A percentile compares a stretch with the other conserved stretches of the same genome.
phyloP scores from a whole-genome alignment of 2,797 vertebrate genomes.

The Mormyrus proboscirostris region DNA sequence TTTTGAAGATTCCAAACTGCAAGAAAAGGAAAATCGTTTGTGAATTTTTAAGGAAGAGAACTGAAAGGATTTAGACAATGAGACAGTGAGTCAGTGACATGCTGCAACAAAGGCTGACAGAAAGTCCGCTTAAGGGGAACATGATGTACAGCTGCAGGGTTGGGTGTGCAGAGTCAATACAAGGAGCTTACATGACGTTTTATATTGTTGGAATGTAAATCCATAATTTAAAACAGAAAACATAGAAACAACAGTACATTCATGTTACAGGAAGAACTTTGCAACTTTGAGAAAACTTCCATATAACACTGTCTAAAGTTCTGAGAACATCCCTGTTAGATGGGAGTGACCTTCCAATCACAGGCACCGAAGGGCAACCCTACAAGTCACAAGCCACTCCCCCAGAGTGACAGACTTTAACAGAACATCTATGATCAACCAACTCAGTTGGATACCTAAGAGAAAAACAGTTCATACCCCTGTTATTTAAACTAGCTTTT shows the following conservation, averaged over 20 bases:
- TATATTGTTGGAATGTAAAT: not conserved
- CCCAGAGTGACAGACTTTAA: not conserved
- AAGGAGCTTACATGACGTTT: not conserved
- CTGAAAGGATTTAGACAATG: not conserved
- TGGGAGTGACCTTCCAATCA: not conserved
- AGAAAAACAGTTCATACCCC: not conserved
- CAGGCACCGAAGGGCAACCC: not conserved
- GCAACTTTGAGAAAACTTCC: not conserved
- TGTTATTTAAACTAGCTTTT: not conserved
- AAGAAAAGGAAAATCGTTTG: not conserved
- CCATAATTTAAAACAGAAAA: not conserved
- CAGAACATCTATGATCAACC: not conserved
- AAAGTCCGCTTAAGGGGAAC: slow-evolving; percentile 25
- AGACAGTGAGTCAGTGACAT: not conserved
- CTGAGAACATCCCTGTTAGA: not conserved
- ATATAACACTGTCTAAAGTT: not conserved
- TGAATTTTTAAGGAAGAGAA: not conserved
- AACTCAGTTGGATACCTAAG: not conserved
- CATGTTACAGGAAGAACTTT: not conserved
- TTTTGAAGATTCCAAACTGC: not conserved
- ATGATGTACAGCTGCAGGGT: slow-evolving; percentile 11
- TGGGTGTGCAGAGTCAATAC: not conserved
- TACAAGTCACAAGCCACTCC: not conserved
- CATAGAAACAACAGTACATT: not conserved
- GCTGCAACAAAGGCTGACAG: not conserved